phyloP scores from a whole-genome alignment of 1,140 invertebrate genomes.

The Pectinophora gossypiella region DNA sequence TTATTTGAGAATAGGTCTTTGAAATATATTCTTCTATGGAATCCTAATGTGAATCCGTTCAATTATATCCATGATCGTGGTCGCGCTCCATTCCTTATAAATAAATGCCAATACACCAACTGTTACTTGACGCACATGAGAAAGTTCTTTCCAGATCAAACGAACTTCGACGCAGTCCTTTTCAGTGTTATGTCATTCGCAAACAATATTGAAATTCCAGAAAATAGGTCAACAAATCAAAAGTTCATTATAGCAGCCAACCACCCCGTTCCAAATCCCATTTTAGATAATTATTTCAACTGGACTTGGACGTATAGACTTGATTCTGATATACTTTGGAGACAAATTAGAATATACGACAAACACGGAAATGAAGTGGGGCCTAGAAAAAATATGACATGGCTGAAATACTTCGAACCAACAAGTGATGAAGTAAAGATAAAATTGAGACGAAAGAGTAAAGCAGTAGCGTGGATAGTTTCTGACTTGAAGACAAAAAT shows the following conservation, averaged over 20 bases:
- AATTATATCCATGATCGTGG: not conserved
- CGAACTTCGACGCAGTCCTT: not conserved
- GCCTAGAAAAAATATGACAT: not conserved
- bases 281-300: not conserved
- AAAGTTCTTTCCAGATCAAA: not conserved
- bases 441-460: not conserved
- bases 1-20: slow-evolving; percentile 9
- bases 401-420: not conserved
- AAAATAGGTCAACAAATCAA: not conserved
- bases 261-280: not conserved
- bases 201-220: not conserved
- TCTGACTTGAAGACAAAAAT: slow-evolving; percentile 35
- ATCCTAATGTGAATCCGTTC: not conserved
- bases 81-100: not conserved
- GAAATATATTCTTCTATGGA: not conserved
- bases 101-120: not conserved
- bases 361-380: not conserved
- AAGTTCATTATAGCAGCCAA: not conserved
- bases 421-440: not conserved
- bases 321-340: not conserved
- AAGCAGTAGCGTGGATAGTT: slow-evolving; percentile 10
- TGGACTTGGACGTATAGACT: not conserved
- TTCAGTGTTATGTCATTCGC: not conserved
- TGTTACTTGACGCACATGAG: not conserved
- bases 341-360: not conserved